Base-by-base conservation (phyloP, 2,113 vertebrate species). In the Heptranchias perlo region DNA sequence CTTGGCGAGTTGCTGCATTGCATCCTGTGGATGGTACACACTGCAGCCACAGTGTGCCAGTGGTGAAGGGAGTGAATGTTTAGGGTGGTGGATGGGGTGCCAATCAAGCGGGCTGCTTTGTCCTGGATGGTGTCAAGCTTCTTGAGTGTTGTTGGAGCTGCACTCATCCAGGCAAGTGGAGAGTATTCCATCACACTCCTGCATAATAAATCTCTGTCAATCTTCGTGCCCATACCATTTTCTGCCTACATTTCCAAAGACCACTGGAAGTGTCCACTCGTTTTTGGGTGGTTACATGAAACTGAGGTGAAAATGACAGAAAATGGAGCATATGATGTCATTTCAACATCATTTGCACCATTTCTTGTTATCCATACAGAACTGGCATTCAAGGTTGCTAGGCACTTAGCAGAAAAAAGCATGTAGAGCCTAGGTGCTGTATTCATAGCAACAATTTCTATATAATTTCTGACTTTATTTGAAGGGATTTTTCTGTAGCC, bases 401-500 rank as follows among this genome's bases (percentile, higher is more conserved):
- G 8, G 35, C 54, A 92, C 89, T 89, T 62, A 62, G 58, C n/a
- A 92, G 14, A 35, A 62, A 58, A 62, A 92, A 92, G 31, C 31
- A 61, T 61, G 52, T 92, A 23, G 18, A 86, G 54, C 54, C 58
- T 62, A 39, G 58, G 6, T 39, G 58, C 64, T n/a, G 44, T 23
- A 23, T 39, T 62, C 7, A 0, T 62, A 39, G 58, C 58, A 62
- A 11, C 16, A 93, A n/a, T n/a, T 93, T 62, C 58, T n/a, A 21
- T 39, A n/a, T 93, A n/a, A 62, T 93, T 93, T 39, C 78, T 62
- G 35, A 93, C n/a, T 93, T 62, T 92, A 39, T 93, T 93, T 1
- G 4, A 91, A n/a, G 5, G 35, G 87, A 91, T 91, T 91, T 91
- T 91, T 35, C 28, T 58, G 87, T 44, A 82, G 78, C 69, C 31